Base-by-base conservation (phyloP, 2,888 invertebrate genomes). In the Dermolepida albohirtum region DNA sequence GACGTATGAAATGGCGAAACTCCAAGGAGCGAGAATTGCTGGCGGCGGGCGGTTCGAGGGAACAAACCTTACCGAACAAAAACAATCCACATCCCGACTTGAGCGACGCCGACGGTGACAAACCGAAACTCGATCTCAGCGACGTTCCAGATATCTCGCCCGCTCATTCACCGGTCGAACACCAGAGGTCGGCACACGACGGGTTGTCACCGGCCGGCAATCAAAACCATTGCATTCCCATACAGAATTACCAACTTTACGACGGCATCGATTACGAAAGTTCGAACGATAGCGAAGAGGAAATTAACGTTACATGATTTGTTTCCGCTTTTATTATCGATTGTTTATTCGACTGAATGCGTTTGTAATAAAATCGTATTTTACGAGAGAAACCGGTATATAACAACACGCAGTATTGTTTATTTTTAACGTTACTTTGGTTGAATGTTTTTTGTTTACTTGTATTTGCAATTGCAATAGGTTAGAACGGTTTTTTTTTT, bases 1-100 rank as follows among this genome's bases (percentile, higher is more conserved):
- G 98, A 0, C 91, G 98, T 65, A 98, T 98, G 98, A 98, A 96
- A 84, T 98, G 98, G 98, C 89, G 98, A 64, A 98, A 98, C 84
- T 96, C 96, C 4, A 98, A 98, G 84, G 98, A 98, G 82, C 88
- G 97, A 39, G 97, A 98, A 83, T 88, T 97, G 0, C 85, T 98
- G 22, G 97, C 97, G 0, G 92, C 92, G 16, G 97, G 97, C 0
- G 97, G 97, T 1, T 95, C 96, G 6, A 88, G 97, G 29, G 97
- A 97, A 79, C 96, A 97, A 83, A 97, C 97, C 0, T 85, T 98
- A 22, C 97, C 97, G 0, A 97, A 96, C 83, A 97, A 97, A 82
- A 96, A 96, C 86, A 97, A 97, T 82, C 97, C 97, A 0, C 95
- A 97, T 82, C 97, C 97, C 0, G 97, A 97, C 80, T 85, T 97